A percentile compares a stretch with the other conserved stretches of the same genome.
Conservation (phyloP, 2,888 invertebrate species). For the Lampropteryx suffumata region DNA sequence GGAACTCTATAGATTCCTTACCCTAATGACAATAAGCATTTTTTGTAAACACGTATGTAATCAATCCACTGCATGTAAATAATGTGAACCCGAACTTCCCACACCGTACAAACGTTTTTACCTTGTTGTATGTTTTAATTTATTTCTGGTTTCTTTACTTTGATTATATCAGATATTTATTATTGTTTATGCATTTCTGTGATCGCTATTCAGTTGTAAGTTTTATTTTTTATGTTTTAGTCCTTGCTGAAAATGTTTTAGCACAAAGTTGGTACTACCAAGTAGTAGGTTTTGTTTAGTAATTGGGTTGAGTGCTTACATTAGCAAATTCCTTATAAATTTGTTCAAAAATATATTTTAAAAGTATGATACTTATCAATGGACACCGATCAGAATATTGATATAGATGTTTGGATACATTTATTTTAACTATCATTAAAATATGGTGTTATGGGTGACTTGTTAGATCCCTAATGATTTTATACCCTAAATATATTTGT, state of each 20-base stretch:
- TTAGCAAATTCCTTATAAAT: conserved; percentile 7
- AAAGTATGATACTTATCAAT: not conserved
- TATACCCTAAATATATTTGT: not conserved
- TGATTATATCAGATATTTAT: conserved; percentile 58
- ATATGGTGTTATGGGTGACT: conserved; percentile 3
- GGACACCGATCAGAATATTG: not conserved
- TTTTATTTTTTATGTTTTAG: conserved; percentile 57
- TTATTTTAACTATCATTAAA: conserved; percentile 1
- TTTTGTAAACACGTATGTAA: conserved; percentile 55
- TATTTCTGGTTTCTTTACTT: conserved; percentile 53
- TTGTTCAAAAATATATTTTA: conserved; percentile 4
- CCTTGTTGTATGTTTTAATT: conserved; percentile 46
- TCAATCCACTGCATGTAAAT: conserved; percentile 55
- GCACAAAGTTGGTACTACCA: conserved; percentile 56
- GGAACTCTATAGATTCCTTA: conserved; percentile 29
- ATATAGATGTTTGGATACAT: not conserved
- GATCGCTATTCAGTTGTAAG: conserved; percentile 68
- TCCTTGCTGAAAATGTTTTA: conserved; percentile 46
- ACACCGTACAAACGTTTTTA: conserved; percentile 53
- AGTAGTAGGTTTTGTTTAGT: conserved; percentile 18
- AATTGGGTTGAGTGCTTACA: conserved; percentile 23
- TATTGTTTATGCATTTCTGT: conserved; percentile 76
- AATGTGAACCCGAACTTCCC: conserved; percentile 39
- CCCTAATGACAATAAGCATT: conserved; percentile 75
- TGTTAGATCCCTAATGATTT: not conserved